Percentiles rank a stretch among this genome's conserved stretches.
Evolutionary conservation across 2,797 vertebrate species (phyloP).

Genomic region (Merluccius polli): DNA sequence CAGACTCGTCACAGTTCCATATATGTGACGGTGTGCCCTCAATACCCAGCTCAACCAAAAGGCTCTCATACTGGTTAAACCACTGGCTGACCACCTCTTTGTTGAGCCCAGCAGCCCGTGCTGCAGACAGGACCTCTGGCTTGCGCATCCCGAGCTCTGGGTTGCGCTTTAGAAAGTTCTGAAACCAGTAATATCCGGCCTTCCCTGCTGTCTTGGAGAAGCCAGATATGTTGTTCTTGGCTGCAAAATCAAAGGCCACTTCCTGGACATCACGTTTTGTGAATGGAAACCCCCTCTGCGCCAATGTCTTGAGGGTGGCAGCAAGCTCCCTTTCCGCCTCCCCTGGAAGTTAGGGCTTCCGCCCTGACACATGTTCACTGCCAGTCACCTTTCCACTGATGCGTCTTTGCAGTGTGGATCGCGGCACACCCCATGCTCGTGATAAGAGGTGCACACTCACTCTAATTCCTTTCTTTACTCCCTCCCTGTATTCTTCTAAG

Average conservation of each 20-base stretch:
- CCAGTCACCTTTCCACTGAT: not conserved
- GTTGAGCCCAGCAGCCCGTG: not conserved
- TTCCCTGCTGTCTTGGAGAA: not conserved
- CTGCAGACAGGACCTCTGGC: slow-evolving; percentile 20
- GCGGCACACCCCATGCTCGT: slow-evolving; percentile 6
- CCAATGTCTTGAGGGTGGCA: not conserved
- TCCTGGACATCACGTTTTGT: slow-evolving; percentile 5
- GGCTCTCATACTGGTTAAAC: slow-evolving; percentile 9
- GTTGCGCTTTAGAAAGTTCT: slow-evolving; percentile 24
- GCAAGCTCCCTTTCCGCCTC: not conserved
- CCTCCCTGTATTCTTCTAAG: too few relatives aligned
- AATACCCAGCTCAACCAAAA: not conserved
- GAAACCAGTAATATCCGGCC: slow-evolving; percentile 8
- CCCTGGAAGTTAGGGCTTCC: too few relatives aligned
- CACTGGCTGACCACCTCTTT: slow-evolving; percentile 8
- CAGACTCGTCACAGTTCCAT: too few relatives aligned
- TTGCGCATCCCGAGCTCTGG: slow-evolving; percentile 23
- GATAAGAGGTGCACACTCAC: slow-evolving; percentile 1
- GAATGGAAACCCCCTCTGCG: slow-evolving; percentile 6
- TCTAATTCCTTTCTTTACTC: slow-evolving; percentile 2
- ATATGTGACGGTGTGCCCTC: not conserved
- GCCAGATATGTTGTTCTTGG: not conserved
- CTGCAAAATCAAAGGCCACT: slow-evolving; percentile 9
- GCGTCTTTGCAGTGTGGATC: slow-evolving; percentile 4
- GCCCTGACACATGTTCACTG: too few relatives aligned